phyloP scores from a whole-genome alignment of 2,797 vertebrate genomes.

The Manis javanica region DNA sequence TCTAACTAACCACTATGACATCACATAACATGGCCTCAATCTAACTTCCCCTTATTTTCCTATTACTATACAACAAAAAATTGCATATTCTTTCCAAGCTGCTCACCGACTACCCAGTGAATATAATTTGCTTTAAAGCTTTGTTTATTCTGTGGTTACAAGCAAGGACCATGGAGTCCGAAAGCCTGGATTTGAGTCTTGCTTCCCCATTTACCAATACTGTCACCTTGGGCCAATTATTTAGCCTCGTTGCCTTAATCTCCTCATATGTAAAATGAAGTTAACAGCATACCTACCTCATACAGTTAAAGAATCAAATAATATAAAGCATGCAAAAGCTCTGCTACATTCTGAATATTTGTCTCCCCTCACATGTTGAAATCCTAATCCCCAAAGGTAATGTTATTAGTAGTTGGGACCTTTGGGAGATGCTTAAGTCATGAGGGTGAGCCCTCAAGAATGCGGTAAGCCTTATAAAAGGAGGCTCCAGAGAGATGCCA shows the following conservation, averaged over 20 bases:
- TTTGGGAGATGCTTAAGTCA: not conserved
- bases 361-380: not conserved
- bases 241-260: not conserved
- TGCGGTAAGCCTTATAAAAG: not conserved
- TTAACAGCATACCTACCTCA: not conserved
- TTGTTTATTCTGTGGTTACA: not conserved
- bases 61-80: conserved; percentile 6
- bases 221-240: not conserved
- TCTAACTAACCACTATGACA: not conserved
- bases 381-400: not conserved
- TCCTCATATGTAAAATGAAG: not conserved
- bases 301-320: not conserved
- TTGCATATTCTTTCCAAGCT: not conserved
- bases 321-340: not conserved
- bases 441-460: not conserved
- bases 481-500: not conserved
- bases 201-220: not conserved
- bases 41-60: conserved; percentile 40
- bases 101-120: not conserved
- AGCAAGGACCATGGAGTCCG: not conserved
- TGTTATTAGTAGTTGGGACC: not conserved
- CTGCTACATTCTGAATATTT: not conserved
- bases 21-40: not conserved
- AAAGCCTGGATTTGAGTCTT: not conserved
- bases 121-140: not conserved